Conservation (phyloP, 2,888 invertebrate genomes). For the Shargacucullia verbasci region DNA sequence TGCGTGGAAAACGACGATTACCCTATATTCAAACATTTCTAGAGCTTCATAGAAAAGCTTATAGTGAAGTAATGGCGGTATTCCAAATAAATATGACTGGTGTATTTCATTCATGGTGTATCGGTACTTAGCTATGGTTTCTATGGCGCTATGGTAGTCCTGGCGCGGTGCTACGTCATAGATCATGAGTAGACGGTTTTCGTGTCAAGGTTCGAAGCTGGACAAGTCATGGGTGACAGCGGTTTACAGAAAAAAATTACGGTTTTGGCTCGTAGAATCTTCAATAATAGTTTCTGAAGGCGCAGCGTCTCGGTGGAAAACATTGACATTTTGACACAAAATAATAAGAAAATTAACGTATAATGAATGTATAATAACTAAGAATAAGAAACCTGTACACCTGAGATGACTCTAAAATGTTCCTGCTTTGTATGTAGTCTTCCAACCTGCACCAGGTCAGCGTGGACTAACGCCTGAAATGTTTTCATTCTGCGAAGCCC, state of each 20-base stretch:
- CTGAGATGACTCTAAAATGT: too few species aligned
- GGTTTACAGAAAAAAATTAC: slow-evolving; percentile 4
- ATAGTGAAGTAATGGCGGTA: slow-evolving; percentile 3
- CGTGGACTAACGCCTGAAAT: too few species aligned
- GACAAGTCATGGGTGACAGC: slow-evolving; percentile 31
- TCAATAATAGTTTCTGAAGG: neutral
- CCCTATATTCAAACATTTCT: slow-evolving; percentile 24
- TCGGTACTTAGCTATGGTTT: slow-evolving; percentile 19
- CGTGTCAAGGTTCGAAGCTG: slow-evolving; percentile 53
- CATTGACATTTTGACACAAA: too few species aligned
- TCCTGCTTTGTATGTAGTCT: too few species aligned
- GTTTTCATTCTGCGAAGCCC: too few species aligned
- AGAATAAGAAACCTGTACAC: too few species aligned
- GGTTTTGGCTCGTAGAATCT: too few species aligned
- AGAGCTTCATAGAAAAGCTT: neutral
- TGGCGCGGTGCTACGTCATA: slow-evolving; percentile 49
- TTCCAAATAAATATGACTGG: slow-evolving; percentile 41
- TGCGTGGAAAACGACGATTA: slow-evolving; percentile 31
- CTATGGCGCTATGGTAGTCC: slow-evolving; percentile 10
- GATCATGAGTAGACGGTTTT: slow-evolving; percentile 51
- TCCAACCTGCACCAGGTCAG: too few species aligned
- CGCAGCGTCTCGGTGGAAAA: too few species aligned
- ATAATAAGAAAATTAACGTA: too few species aligned
- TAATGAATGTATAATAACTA: too few species aligned
- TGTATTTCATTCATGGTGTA: slow-evolving; percentile 47